Evolutionary conservation across 2,888 invertebrate genomes (phyloP).

Genomic region (Acrobasis suavella): DNA sequence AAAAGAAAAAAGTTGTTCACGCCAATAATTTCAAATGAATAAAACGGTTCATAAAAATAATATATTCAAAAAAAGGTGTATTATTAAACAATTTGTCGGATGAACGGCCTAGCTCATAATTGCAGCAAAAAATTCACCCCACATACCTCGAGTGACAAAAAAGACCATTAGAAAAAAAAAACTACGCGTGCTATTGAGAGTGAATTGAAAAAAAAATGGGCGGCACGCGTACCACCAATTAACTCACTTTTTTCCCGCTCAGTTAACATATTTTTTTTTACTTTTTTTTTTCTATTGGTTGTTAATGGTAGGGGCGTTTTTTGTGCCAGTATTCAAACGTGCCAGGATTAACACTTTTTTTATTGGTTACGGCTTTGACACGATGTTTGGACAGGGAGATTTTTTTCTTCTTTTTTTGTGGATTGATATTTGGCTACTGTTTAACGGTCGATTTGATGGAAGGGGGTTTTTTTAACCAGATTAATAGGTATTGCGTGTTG

Average conservation of each 20-base stretch:
- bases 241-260: constrained; percentile 64
- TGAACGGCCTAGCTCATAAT: constrained; percentile 53
- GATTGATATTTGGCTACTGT: constrained; percentile 66
- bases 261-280: constrained; percentile 50
- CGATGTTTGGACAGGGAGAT: constrained; percentile 61
- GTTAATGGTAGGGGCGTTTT: constrained; percentile 66
- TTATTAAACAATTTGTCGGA: constrained; percentile 68
- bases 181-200: constrained; percentile 26
- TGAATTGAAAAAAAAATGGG: constrained; percentile 56
- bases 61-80: constrained; percentile 50
- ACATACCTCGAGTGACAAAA: constrained; percentile 36
- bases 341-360: constrained; percentile 64
- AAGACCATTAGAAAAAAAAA: constrained; percentile 48
- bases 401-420: constrained; percentile 43
- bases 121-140: constrained; percentile 74
- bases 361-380: constrained; percentile 61
- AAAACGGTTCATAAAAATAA: constrained; percentile 30
- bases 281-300: constrained; percentile 70
- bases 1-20: constrained; percentile 15
- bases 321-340: constrained; percentile 54
- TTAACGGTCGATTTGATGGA: constrained; percentile 61
- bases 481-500: constrained; percentile 25
- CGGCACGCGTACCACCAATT: constrained; percentile 76
- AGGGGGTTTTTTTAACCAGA: constrained; percentile 44
- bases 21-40: constrained; percentile 20